A percentile compares a stretch with the other conserved stretches of the same genome.
Evolutionary conservation across 2,888 invertebrate genomes (phyloP).

Genomic region (Ophonus ardosiacus): DNA sequence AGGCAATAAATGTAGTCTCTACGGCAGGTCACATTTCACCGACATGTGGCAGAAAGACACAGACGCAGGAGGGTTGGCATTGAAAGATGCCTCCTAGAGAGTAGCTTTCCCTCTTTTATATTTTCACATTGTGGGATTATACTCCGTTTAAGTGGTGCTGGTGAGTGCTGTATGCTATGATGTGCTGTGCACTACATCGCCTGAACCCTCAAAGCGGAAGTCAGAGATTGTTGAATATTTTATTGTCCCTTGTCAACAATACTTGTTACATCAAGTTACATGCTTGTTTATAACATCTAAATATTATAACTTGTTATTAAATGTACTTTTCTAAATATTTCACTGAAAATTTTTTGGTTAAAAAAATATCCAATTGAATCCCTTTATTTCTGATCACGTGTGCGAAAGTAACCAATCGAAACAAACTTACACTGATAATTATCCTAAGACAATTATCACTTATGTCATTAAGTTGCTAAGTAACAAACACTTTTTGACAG

Average conservation of each 20-base stretch:
- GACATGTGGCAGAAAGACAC: conserved; percentile 18
- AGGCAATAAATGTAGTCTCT: conserved; percentile 42
- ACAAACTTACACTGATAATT: too few species aligned
- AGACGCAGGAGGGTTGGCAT: conserved; percentile 29
- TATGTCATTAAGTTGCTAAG: too few species aligned
- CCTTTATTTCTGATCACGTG: too few species aligned
- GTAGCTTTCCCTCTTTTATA: conserved; percentile 52
- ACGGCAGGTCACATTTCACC: conserved; percentile 49
- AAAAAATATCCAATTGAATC: too few species aligned
- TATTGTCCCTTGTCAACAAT: conserved; percentile 24
- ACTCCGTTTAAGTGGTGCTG: conserved; percentile 28
- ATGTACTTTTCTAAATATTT: neutral
- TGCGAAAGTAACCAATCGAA: too few species aligned
- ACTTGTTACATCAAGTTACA: conserved; percentile 14
- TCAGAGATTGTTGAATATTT: conserved; percentile 37
- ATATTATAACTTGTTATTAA: neutral
- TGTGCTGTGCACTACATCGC: neutral
- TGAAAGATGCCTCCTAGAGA: conserved; percentile 46
- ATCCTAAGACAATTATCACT: too few species aligned
- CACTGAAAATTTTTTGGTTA: too few species aligned
- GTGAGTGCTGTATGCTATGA: neutral
- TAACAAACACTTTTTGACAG: too few species aligned
- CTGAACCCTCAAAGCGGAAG: conserved; percentile 6
- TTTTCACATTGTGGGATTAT: conserved; percentile 44
- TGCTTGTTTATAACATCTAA: neutral